Evolutionary conservation across 2,888 invertebrate genomes (phyloP), one percentile per base, ranked within the genome.

Genomic region (Girardia tigrina): DNA sequence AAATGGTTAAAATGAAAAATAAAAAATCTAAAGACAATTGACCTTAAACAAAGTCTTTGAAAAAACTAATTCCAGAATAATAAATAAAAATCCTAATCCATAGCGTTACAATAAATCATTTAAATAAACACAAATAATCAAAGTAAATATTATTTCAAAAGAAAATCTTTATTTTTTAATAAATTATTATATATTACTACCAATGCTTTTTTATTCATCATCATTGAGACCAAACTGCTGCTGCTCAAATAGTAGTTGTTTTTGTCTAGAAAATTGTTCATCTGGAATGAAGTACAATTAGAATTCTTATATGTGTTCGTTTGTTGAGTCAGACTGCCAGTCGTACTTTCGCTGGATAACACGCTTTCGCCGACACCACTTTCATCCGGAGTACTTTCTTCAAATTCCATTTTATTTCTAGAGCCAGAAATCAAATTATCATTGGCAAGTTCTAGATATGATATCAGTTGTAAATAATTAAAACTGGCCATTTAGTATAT

Each of bases 341-440:
- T 56, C 28, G 69, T 69, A 75, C 75, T 75, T 26, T 71, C 75
- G 29, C 70, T 75, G 1, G 75, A 75, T n/a, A 75, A 27, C 16
- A 71, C 70, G 26, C 75, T 75, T 26, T 75, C 75, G 20, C 75
- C 75, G 1, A 75, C 71, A n/a, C 75, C 75, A 23, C 75, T 75
- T 26, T 75, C 75, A 23, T 75, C 75, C 16, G 75, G 75, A 26
- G 75, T 75, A 20, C 42, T 42, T 72, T 56, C 56, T 56, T 56
- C 56, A 16, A 56, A 56, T 56, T 56, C 56, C 6, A 56, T n/a
- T n/a, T 56, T 56, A 16, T 16, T 56, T 56, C 56, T 56, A 8
- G 56, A 56, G 4, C 56, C 56, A 16, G 56, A 20, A 20, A 56
- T 12, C 23, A n/a, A 4, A 16, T 56, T 56, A 56, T 56, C n/a